Base-by-base conservation (phyloP, 2,888 invertebrate genomes). In the Taenaris catops region DNA sequence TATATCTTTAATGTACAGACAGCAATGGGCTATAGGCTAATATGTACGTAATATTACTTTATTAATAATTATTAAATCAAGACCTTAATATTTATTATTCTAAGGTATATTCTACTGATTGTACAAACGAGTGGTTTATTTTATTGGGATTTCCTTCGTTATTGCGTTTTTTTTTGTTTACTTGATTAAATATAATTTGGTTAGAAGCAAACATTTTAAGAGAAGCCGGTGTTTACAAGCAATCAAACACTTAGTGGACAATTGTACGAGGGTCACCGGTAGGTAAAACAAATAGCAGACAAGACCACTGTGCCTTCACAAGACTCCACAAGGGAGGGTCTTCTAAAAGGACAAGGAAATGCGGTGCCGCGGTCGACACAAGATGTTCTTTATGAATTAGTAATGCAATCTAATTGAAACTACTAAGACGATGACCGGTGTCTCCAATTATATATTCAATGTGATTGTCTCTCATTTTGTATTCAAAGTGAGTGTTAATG, bases 241-340 rank as follows among this genome's bases (percentile, higher is more conserved):
- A 79, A 80, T 81, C 78, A 81, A n/a, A 80, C 83, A 78, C 81
- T 83, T 76, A 79, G 75, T 65, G 78, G 75, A 80, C 76, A 72
- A 67, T 73, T 65, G 68, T 66, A 65, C 59, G 72, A 78, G 76
- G 78, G 80, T 79, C 68, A 62, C 68, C 70, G 72, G 74, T 66
- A 74, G 76, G 65, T 69, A 79, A 72, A 76, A 83, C 81, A 83
- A 84, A 84, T 66, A 83, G 69, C 64, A 67, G 66, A 72, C 73
- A 61, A 66, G 75, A 64, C 66, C 65, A 60, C 51, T 47, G 63
- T 53, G 55, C 61, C 67, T 58, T 68, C 66, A 32, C 32, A 11
- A 10, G 23, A 17, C 23, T 29, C 21, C 20, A 57, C 59, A 56
- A 61, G 68, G 72, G 71, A 72, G 75, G 78, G 75, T 69, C 71